A percentile compares a stretch with the other conserved stretches of the same genome.
These are phyloP conservation scores for Porites rus DNA, from an alignment of 92 coral and sea anemone genomes.

Conservation along the genomic window DNA sequence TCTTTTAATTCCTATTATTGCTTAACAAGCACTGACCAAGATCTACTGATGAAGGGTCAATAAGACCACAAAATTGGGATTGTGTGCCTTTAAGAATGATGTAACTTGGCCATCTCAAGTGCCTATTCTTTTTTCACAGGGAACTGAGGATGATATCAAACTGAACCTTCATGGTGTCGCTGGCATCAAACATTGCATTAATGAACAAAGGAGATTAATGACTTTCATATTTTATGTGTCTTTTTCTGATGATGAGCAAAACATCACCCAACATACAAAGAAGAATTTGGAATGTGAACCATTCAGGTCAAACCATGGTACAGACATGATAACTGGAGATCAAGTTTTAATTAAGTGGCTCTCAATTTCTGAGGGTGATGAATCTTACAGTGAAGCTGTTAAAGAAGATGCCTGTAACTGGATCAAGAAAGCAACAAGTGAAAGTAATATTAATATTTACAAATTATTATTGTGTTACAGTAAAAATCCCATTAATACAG, in stretches of 20 bases:
- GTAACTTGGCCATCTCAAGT: neutral
- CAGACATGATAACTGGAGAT: neutral
- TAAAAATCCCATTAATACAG: no score
- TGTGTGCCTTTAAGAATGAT: no score
- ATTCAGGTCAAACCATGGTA: neutral
- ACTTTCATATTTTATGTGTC: constrained; percentile 46
- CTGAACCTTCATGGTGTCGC: constrained; percentile 54
- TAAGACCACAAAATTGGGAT: no score
- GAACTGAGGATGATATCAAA: neutral
- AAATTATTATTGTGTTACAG: no score
- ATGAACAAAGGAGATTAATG: constrained; percentile 32
- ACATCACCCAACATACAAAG: constrained; percentile 6
- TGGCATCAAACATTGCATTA: constrained; percentile 51
- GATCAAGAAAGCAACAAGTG: constrained; percentile 20
- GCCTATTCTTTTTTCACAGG: constrained; percentile 2
- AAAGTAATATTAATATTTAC: neutral
- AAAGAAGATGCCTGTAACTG: constrained; percentile 43
- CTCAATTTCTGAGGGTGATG: neutral
- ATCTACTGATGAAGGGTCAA: no score
- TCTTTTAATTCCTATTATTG: no score
- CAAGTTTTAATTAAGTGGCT: constrained; percentile 18
- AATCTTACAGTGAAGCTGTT: constrained; percentile 13
- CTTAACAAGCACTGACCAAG: no score
- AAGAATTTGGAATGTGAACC: constrained; percentile 1
- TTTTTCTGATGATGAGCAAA: constrained; percentile 14